These are phyloP conservation scores for Potamarius usumacintae DNA, from an alignment of 2,113 vertebrate species.

Conservation along the genomic window DNA sequence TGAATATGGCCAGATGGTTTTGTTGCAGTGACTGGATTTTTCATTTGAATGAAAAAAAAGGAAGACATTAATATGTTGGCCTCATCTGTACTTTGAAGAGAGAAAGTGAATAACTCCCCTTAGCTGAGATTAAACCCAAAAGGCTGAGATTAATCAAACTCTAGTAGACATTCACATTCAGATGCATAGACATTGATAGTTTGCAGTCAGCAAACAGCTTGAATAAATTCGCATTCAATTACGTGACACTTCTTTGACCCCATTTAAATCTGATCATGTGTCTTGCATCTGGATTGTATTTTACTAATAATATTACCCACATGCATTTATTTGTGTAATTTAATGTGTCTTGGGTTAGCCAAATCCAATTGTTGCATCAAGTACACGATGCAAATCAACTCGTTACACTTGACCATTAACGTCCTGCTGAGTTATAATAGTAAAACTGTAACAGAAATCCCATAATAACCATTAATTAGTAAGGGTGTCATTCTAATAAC, in stretches of 20 bases:
- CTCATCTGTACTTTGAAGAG: slow-evolving; percentile 27
- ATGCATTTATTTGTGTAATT: slow-evolving; percentile 19
- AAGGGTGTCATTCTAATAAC: not conserved
- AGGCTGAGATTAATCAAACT: slow-evolving; percentile 14
- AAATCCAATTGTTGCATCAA: not conserved
- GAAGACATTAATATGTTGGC: slow-evolving; percentile 31
- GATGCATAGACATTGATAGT: slow-evolving; percentile 1
- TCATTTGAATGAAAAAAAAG: slow-evolving; percentile 19
- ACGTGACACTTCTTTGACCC: slow-evolving; percentile 3
- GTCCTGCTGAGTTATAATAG: not conserved
- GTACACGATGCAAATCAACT: not conserved
- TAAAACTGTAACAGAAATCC: not conserved
- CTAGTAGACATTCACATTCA: slow-evolving; percentile 2
- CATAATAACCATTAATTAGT: not conserved
- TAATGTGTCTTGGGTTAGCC: not conserved
- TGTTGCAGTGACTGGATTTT: slow-evolving; percentile 29
- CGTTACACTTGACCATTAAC: not conserved
- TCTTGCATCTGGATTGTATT: not conserved
- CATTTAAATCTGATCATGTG: not conserved
- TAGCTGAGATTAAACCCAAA: slow-evolving; percentile 28
- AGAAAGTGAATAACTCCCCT: slow-evolving; percentile 10
- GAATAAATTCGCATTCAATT: not conserved
- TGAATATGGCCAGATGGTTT: slow-evolving; percentile 28
- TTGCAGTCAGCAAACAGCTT: slow-evolving; percentile 2
- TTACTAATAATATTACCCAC: slow-evolving; percentile 7